Base-by-base conservation (phyloP, 2,113 vertebrate genomes). In the Silurus meridionalis region DNA sequence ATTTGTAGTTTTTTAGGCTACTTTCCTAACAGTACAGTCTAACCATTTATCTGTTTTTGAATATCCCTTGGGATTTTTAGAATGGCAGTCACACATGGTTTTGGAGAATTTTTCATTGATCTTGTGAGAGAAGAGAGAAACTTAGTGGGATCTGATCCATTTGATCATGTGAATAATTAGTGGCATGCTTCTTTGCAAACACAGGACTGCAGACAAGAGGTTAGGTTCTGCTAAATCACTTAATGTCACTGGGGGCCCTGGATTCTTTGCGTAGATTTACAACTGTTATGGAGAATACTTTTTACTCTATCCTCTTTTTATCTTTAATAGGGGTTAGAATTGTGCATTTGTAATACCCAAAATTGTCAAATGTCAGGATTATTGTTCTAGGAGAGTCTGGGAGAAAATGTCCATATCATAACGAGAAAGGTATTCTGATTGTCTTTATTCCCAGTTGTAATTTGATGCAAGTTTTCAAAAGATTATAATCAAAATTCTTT, bases 191-290 rank as follows among this genome's bases (percentile, higher is more conserved):
- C 90, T 92, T 91, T 85, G 87, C 90, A 72, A 61, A 89, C 92
- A 90, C 87, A 90, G 88, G 91, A 89, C 89, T 89, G 91, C 80
- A 92, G 89, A 93, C 90, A 90, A 90, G 89, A 87, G 81, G 86
- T 86, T 92, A 92, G 90, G 92, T 91, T 94, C 94, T 95, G 94
- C 75, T 92, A 67, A 86, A 94, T 83, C 91, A 92, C 89, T 95
- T 94, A 94, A 87, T 64, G 86, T 87, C 84, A 58, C 82, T 82
- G 69, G 89, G 89, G 86, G 90, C 88, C 88, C 83, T 55, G 28
- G 84, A 87, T 48, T 71, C 15, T 74, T 81, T 55, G 3, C 25
- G 50, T 71, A 78, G 63, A 80, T 15, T 57, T 10, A 13, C 37
- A 75, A 71, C 7, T 50, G 69, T 57, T 19, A 37, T 83, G 19